These are phyloP conservation scores for Sphyrna mokarran DNA, from an alignment of 2,113 vertebrate genomes.

Conservation along the genomic window DNA sequence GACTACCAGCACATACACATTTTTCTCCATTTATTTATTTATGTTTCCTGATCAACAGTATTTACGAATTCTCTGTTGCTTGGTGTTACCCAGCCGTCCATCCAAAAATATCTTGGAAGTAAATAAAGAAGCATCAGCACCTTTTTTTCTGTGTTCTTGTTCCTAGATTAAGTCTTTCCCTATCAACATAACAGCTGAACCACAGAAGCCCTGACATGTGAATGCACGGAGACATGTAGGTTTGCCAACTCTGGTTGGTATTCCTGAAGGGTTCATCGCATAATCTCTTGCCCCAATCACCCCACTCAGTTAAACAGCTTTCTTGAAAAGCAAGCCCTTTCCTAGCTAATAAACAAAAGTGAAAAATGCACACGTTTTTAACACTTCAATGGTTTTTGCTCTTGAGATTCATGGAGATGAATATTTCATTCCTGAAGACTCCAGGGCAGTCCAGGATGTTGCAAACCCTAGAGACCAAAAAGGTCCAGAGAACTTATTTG, in stretches of 20 bases:
- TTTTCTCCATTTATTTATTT: conserved; percentile 33
- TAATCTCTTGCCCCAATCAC: not conserved
- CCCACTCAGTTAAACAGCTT: not conserved
- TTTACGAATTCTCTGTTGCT: not conserved
- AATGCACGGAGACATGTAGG: not conserved
- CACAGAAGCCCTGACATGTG: not conserved
- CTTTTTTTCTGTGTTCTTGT: not conserved
- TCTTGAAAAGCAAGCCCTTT: not conserved
- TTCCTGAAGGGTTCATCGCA: not conserved
- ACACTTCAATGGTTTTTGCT: not conserved
- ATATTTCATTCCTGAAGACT: not conserved
- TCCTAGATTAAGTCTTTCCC: not conserved
- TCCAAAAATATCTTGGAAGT: not conserved
- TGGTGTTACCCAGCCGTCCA: not conserved
- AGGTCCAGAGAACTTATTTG: not conserved
- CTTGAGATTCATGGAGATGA: not conserved
- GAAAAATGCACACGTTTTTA: not conserved
- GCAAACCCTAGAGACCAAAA: not conserved
- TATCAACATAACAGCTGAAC: not conserved
- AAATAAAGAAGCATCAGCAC: not conserved
- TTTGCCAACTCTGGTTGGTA: not conserved
- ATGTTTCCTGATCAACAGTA: not conserved
- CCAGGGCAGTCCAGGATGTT: not conserved
- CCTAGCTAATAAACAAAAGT: not conserved
- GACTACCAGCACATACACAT: conserved; percentile 58